Base-by-base conservation (phyloP, 2,113 vertebrate species). In the Menidia beryllina region DNA sequence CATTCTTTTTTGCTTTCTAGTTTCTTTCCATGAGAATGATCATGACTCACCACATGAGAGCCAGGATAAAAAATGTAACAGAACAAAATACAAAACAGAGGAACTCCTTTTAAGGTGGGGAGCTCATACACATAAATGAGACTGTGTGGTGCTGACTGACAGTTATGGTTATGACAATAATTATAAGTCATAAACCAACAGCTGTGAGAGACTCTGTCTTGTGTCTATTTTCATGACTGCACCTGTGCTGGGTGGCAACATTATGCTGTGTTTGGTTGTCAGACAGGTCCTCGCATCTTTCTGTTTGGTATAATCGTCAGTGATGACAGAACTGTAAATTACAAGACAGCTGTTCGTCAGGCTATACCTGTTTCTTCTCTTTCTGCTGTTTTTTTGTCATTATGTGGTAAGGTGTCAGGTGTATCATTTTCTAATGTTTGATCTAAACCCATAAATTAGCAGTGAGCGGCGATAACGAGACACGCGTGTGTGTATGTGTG, bases 121-220 rank as follows among this genome's bases (percentile, higher is more conserved):
- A 81, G 61, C 67, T 66, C 48, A 52, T 52, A 66, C 71, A 66
- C 72, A 50, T 14, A 73, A 74, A 77, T 66, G 71, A 79, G 72
- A 49, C 58, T 41, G 1, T 54, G 64, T 20, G 43, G 49, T 63
- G 43, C 50, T 75, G 84, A 77, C 24, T 82, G 86, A 83, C 82
- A 82, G 71, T 82, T 84, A 84, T 58, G 71, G 66, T 79, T 79
- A 82, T 82, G 68, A 82, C 83, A 74, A 61, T 89, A 82, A 90
- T 85, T 88, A 76, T 66, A 70, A 80, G 76, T 65, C 69, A 57
- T 86, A 86, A 91, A 81, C 36, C 69, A 63, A 61, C 86, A 89
- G 83, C 81, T 89, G 85, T 47, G 68, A 51, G 53, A 57, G 69
- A 48, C 71, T 64, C 34, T 34, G 53, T 57, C 73, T 63, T 78